These are phyloP conservation scores for Brachirus orientalis DNA, from an alignment of 2,113 vertebrate species.

Conservation along the genomic window DNA sequence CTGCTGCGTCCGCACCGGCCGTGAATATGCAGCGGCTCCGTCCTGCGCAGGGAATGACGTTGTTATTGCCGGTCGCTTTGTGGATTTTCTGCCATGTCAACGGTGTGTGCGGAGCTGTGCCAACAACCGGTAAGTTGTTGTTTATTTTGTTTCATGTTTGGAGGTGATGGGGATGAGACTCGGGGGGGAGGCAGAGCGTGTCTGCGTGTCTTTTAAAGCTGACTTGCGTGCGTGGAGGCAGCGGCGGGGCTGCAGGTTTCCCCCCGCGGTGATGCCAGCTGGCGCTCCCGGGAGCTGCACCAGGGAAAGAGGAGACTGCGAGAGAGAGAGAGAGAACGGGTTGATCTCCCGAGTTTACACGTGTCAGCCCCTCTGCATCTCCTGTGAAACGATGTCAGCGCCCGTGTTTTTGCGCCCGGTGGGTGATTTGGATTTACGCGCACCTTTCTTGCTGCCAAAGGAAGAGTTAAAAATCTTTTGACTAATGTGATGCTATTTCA, in stretches of 20 bases:
- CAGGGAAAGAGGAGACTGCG: not conserved
- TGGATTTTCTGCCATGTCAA: conserved; percentile 80
- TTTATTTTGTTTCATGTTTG: not conserved
- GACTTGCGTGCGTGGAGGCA: not conserved
- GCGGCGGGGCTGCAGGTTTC: conserved; percentile 39
- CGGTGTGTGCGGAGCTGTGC: conserved; percentile 74
- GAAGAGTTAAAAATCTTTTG: not conserved
- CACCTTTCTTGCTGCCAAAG: not conserved
- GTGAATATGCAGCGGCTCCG: conserved; percentile 75
- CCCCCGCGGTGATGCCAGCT: conserved; percentile 21
- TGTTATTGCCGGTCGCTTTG: conserved; percentile 63
- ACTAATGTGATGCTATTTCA: not conserved
- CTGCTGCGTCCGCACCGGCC: conserved; percentile 45
- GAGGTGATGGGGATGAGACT: not conserved
- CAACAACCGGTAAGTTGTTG: conserved; percentile 83
- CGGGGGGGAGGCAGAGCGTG: conserved; percentile 2
- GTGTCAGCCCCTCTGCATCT: conserved; percentile 12
- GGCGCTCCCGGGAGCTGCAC: conserved; percentile 4
- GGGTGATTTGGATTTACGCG: not conserved
- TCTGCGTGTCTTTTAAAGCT: conserved; percentile 15
- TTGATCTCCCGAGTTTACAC: conserved; percentile 31
- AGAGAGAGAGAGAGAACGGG: not conserved
- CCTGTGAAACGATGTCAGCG: not conserved
- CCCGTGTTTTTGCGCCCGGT: not conserved
- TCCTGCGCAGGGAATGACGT: conserved; percentile 66